Conservation (phyloP, 2,888 invertebrate species). For the Acronicta psi region DNA sequence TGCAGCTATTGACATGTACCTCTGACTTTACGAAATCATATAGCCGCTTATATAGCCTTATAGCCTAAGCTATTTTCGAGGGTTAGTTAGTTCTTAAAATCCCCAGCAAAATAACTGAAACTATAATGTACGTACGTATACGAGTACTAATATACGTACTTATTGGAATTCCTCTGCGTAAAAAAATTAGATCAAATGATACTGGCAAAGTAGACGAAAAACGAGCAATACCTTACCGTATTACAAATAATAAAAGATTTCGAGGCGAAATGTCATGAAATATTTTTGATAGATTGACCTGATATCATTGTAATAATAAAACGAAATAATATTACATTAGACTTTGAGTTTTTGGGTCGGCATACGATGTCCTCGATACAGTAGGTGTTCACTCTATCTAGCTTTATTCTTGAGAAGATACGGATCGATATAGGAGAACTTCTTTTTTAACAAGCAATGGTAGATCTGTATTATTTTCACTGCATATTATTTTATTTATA, state of each 20-base stretch:
- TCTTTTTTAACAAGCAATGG: too few species aligned
- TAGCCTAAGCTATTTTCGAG: too few species aligned
- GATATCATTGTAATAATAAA: constrained; percentile 33
- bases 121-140: too few species aligned
- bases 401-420: neutral
- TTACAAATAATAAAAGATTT: constrained; percentile 27
- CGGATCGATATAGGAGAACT: neutral
- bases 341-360: constrained; percentile 45
- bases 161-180: neutral
- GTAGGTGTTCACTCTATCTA: constrained; percentile 10
- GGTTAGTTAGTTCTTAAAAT: too few species aligned
- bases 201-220: constrained; percentile 22
- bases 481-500: too few species aligned
- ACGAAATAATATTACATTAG: constrained; percentile 36
- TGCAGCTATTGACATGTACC: too few species aligned
- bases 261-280: constrained; percentile 27
- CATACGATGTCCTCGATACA: constrained; percentile 43
- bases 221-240: constrained; percentile 20
- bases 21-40: too few species aligned
- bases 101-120: neutral
- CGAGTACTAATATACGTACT: neutral
- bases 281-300: constrained; percentile 31
- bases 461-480: too few species aligned
- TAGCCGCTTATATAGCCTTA: too few species aligned
- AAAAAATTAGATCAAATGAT: constrained; percentile 8